Percentiles rank a stretch among this genome's conserved stretches.
phyloP scores from a whole-genome alignment of 2,797 vertebrate genomes.

The Merluccius polli region DNA sequence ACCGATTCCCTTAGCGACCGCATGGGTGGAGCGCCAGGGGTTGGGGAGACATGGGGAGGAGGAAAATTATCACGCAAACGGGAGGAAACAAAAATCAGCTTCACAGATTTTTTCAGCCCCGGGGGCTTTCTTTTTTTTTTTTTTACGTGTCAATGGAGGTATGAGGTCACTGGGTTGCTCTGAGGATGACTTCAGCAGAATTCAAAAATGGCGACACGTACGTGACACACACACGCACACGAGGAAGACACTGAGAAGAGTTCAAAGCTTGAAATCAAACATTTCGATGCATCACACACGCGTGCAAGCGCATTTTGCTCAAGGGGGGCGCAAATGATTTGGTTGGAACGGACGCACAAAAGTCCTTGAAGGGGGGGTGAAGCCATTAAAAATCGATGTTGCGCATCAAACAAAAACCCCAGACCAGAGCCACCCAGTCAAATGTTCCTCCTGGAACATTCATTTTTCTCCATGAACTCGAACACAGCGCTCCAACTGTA shows the following conservation, averaged over 20 bases:
- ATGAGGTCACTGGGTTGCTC: conserved; percentile 14
- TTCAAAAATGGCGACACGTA: background rate
- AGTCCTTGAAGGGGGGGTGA: no score
- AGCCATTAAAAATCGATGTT: no score
- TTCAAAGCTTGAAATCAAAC: background rate
- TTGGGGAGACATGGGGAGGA: background rate
- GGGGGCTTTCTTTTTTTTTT: no score
- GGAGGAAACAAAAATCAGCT: conserved; percentile 35
- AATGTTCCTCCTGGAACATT: no score
- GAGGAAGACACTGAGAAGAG: no score
- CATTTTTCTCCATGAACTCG: no score
- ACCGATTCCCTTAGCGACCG: background rate
- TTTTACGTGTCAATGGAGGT: conserved; percentile 15
- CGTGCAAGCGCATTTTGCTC: conserved; percentile 9
- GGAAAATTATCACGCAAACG: conserved; percentile 21
- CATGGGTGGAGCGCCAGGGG: background rate
- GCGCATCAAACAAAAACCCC: no score
- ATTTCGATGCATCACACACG: background rate
- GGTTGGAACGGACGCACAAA: no score
- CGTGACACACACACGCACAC: background rate
- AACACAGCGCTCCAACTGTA: no score
- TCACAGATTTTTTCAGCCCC: conserved; percentile 16
- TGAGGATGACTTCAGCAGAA: conserved; percentile 1
- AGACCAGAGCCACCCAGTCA: no score
- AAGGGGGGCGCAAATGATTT: no score